A percentile compares a stretch with the other conserved stretches of the same genome.
These are phyloP conservation scores for Malthinus flaveolus DNA, from an alignment of 2,888 invertebrate genomes.

Conservation along the genomic window DNA sequence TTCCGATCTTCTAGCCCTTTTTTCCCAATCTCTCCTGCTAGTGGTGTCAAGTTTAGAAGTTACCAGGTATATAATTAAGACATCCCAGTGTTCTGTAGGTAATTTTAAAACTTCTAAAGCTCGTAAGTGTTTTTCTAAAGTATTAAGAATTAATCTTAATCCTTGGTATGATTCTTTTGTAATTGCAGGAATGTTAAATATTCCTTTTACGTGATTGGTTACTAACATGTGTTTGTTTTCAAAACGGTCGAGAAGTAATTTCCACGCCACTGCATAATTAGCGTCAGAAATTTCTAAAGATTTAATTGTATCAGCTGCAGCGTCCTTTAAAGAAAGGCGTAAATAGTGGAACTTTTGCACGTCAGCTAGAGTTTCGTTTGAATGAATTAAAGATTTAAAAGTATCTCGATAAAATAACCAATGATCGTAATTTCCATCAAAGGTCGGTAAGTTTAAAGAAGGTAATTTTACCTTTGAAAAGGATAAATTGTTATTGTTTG, in stretches of 20 bases:
- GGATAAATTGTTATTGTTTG: no score
- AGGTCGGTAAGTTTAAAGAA: constrained; percentile 4
- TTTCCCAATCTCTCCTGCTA: neutral
- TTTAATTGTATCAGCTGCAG: no score
- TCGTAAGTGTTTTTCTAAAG: neutral
- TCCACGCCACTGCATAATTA: neutral
- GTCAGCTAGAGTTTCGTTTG: neutral
- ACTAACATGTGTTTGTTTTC: neutral
- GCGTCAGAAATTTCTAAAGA: no score
- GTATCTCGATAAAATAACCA: constrained; percentile 10
- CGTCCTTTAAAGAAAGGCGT: no score
- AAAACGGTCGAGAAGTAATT: neutral
- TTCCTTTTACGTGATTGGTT: neutral
- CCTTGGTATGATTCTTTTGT: neutral
- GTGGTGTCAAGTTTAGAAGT: neutral
- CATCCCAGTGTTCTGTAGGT: neutral
- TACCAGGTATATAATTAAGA: neutral
- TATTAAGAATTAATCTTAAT: neutral
- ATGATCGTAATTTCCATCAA: constrained; percentile 4
- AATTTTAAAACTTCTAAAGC: neutral
- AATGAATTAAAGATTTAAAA: constrained; percentile 10
- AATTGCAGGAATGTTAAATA: neutral
- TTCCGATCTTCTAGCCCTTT: neutral
- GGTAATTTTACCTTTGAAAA: constrained; percentile 5
- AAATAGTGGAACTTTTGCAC: no score